Base-by-base conservation (phyloP, 2,113 vertebrate genomes). In the Xiphophorus maculatus region DNA sequence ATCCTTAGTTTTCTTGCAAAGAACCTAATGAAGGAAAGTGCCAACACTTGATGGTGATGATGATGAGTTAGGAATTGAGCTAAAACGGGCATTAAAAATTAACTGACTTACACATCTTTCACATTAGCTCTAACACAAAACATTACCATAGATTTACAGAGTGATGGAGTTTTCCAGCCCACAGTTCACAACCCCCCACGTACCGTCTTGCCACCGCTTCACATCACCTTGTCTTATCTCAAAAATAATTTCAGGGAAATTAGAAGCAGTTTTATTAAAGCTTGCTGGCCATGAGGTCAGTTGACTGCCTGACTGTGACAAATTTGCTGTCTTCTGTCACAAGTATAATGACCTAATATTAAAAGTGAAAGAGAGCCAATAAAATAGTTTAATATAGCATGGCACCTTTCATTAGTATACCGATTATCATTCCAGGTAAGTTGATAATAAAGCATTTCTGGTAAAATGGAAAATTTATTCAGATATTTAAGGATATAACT, bases 91-190 rank as follows among this genome's bases (percentile, higher is more conserved):
- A 81, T 91, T 87, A 91, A 76, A 69, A 87, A 89, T 92, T 80
- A 83, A 92, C 77, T 75, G 81, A 88, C 83, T 88, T 89, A 85
- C 86, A 92, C 84, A 84, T 89, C 58, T 87, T 84, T 90, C 86
- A 88, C 88, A 92, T 92, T 89, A 92, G 85, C 89, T 77, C 62
- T 73, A 87, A 80, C 87, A 82, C 86, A 81, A 88, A 81, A 88
- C 87, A 91, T 91, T 89, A 91, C 69, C 79, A 76, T 74, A 64
- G 84, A 92, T 89, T 84, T 85, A 83, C 81, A 88, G 80, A 66
- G 84, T 22, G 87, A 70, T 84, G 80, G 70, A 63, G 29, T 33
- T 64, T 82, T 69, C 79, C 73, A 44, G 69, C 78, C 79, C 82
- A 77, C 85, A 73, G 85, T 88, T 90, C 79, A 77, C 72, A 83